Evolutionary conservation across 2,888 invertebrate genomes (phyloP), one percentile per base, ranked within the genome.

Genomic region (Amaurobius ferox): DNA sequence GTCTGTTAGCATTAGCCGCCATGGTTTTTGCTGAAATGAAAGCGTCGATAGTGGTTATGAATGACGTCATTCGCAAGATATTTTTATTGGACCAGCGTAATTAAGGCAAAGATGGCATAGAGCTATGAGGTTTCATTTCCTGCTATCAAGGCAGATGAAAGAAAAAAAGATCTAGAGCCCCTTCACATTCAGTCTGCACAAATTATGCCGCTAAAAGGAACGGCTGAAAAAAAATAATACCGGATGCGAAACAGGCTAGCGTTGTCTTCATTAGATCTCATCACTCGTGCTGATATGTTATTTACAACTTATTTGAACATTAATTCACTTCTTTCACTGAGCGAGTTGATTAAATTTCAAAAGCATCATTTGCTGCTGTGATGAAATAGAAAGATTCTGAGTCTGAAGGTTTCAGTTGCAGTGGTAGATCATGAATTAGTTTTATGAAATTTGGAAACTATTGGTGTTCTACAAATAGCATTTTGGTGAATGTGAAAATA

Each of bases 41-140:
- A 55, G 55, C 23, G 55, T 55, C 55, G 55, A 55, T 55, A 19
- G 23, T 55, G 32, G 35, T 19, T 19, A 23, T 66, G 3, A 30
- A 44, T 76, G 76, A 76, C 76, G 66, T 66, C 62, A 67, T 35
- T 9, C 23, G 23, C 32, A 26, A 64, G 32, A 44, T 39, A 66
- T 44, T 67, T 74, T 77, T 48, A 55, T 68, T 68, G 55, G 68
- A 68, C 35, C 55, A 40, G n/a, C 55, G 39, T 73, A 80, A 80
- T 80, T 80, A 80, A 73, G 62, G 40, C 62, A 39, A 28, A 35
- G 67, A 66, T 48, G 73, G 55, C 35, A 73, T 40, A 55, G 39
- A 68, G 80, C 79, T 73, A 80, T 73, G 80, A 80, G 67, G 71
- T 80, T 80, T 73, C 80, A 80, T 80, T 80, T 80, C 80, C 80